A percentile compares a stretch with the other conserved stretches of the same genome.
These are phyloP conservation scores for Hydractinia symbiolongicarpus DNA, from an alignment of 30 jellyfish, hydroid and myxozoan genomes.

Conservation along the genomic window DNA sequence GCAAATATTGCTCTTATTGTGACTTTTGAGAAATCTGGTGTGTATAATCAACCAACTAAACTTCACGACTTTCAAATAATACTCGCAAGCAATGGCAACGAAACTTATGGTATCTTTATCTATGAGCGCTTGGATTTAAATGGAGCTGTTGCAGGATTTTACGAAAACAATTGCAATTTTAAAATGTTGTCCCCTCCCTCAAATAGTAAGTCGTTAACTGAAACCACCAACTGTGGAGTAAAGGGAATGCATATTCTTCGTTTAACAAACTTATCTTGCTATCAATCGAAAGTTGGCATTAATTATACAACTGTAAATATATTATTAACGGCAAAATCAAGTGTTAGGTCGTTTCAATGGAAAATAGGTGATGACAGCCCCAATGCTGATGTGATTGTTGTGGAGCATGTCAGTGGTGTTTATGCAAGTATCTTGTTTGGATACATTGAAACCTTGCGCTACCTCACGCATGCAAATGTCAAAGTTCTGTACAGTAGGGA, in stretches of 20 bases:
- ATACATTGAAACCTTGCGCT: too few species aligned
- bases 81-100: neutral
- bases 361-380: neutral
- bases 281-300: neutral
- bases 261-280: neutral
- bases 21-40: neutral
- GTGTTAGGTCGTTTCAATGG: neutral
- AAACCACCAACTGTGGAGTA: neutral
- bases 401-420: neutral
- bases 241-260: neutral
- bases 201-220: neutral
- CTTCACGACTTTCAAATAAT: slow-evolving; percentile 7
- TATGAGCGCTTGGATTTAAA: neutral
- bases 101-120: neutral
- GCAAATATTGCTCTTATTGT: neutral
- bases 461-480: too few species aligned
- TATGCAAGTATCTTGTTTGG: neutral
- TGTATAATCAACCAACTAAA: neutral
- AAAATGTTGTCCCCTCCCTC: neutral
- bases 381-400: neutral
- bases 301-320: neutral
- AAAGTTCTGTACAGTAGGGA: too few species aligned
- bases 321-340: neutral
- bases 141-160: neutral
- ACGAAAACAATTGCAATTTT: neutral